These are phyloP conservation scores for Cremastinae sp. DNA, from an alignment of 2,888 invertebrate species.

Conservation along the genomic window DNA sequence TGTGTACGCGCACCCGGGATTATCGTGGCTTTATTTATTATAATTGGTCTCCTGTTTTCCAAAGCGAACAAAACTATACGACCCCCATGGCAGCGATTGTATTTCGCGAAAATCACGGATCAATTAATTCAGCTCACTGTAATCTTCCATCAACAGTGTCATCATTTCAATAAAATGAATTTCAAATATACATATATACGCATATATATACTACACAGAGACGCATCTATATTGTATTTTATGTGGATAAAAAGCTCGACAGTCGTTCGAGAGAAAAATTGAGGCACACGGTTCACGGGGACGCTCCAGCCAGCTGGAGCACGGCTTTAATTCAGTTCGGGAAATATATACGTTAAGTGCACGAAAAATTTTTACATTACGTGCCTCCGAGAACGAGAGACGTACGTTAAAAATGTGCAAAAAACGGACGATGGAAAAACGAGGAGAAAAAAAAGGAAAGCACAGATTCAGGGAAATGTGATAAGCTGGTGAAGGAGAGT, in stretches of 20 bases:
- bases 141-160: neutral
- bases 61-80: neutral
- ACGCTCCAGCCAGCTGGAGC: constrained; percentile 19
- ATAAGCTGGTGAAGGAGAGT: constrained; percentile 6
- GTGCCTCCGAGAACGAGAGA: constrained; percentile 40
- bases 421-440: neutral
- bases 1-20: neutral
- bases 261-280: constrained; percentile 40
- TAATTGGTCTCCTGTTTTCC: too few relatives aligned
- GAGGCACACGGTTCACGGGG: constrained; percentile 8
- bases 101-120: neutral
- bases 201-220: constrained; percentile 2
- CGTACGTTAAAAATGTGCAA: neutral
- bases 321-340: constrained; percentile 55
- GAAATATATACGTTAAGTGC: constrained; percentile 50
- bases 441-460: neutral
- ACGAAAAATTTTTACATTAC: constrained; percentile 54
- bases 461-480: constrained; percentile 12
- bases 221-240: constrained; percentile 9
- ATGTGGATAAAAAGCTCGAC: constrained; percentile 24
- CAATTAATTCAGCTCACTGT: neutral
- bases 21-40: too few relatives aligned
- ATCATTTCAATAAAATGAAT: neutral
- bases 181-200: neutral
- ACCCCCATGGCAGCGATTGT: neutral